A percentile compares a stretch with the other conserved stretches of the same genome.
Conservation (phyloP, 23 tunicate genomes). For the Styela clava region DNA sequence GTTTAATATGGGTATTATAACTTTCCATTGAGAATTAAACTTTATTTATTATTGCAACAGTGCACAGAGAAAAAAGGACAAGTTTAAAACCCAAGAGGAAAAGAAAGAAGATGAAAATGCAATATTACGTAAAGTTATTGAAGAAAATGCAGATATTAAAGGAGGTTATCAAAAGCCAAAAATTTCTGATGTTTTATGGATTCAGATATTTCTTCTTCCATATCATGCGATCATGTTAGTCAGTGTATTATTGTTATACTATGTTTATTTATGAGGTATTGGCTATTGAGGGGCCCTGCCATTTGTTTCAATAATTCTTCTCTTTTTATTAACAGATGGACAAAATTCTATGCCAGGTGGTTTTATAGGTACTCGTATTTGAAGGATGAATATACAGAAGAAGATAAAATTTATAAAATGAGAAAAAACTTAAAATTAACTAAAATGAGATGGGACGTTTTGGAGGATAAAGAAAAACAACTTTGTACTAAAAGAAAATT, state of each 20-base stretch:
- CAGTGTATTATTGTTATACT: neutral
- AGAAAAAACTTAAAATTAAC: conserved; percentile 48
- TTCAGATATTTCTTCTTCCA: conserved; percentile 74
- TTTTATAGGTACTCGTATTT: conserved; percentile 44
- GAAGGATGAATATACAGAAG: conserved; percentile 75
- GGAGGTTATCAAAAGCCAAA: conserved; percentile 91
- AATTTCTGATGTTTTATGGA: conserved; percentile 76
- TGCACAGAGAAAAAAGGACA: conserved; percentile 54
- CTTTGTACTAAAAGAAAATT: conserved; percentile 33
- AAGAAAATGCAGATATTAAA: conserved; percentile 91
- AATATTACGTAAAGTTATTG: conserved; percentile 58
- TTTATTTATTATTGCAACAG: too few relatives aligned
- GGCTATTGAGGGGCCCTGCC: too few relatives aligned
- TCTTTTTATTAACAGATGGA: too few relatives aligned
- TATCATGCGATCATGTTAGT: conserved; percentile 48
- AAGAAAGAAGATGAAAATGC: conserved; percentile 81
- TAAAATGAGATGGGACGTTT: conserved; percentile 57
- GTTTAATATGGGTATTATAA: too few relatives aligned
- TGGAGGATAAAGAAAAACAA: conserved; percentile 41
- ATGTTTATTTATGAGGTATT: too few relatives aligned
- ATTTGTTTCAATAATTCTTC: too few relatives aligned
- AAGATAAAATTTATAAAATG: conserved; percentile 66
- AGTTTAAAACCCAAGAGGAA: conserved; percentile 63
- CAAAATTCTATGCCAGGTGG: conserved; percentile 57
- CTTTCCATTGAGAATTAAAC: too few relatives aligned